Evolutionary conservation across 2,888 invertebrate genomes (phyloP).

Genomic region (Ormyrus pomaceus): DNA sequence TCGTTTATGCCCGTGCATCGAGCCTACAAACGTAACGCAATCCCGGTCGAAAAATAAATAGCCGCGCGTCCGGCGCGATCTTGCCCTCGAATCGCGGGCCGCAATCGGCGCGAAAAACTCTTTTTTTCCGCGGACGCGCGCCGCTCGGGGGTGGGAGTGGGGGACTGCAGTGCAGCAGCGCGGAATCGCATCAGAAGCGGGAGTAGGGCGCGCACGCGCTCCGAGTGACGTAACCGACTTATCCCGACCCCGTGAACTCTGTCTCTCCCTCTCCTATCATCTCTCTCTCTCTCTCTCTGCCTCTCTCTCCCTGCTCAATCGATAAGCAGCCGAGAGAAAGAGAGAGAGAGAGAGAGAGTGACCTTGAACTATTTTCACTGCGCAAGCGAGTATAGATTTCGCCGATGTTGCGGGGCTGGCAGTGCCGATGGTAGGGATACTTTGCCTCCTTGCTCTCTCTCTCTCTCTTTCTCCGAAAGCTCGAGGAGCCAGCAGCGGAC

Average conservation of each 20-base stretch:
- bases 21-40: no score
- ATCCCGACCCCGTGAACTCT: slow-evolving; percentile 64
- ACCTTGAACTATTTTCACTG: slow-evolving; percentile 71
- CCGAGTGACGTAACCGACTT: slow-evolving; percentile 44
- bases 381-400: slow-evolving; percentile 47
- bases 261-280: slow-evolving; percentile 59
- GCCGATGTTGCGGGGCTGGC: neutral
- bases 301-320: neutral
- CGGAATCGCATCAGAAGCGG: neutral
- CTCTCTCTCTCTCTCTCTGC: neutral
- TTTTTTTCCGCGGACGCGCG: no score
- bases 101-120: no score
- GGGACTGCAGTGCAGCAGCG: slow-evolving; percentile 24
- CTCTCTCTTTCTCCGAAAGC: no score
- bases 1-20: no score
- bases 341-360: slow-evolving; percentile 45
- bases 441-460: neutral
- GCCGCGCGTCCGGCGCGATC: no score
- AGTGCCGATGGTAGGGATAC: neutral
- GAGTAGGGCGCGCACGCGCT: neutral
- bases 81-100: no score
- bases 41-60: no score
- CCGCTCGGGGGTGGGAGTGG: neutral
- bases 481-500: neutral
- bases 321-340: no score